A percentile compares a stretch with the other conserved stretches of the same genome.
Evolutionary conservation across 2,797 vertebrate genomes (phyloP).

Genomic region (Sebastes trivittatus): DNA sequence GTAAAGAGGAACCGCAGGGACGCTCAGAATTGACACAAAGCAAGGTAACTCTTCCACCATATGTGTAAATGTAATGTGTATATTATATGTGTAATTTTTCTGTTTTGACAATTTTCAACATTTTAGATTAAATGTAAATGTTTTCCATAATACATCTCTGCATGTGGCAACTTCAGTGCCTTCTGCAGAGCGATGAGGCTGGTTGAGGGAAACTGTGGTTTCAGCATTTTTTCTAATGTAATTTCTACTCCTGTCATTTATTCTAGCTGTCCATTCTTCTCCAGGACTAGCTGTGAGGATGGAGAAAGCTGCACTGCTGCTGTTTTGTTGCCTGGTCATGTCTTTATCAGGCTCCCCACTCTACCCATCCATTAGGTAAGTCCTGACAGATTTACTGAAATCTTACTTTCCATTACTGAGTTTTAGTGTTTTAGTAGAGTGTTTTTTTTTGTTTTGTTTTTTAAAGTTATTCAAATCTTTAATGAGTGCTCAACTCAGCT

Average conservation of each 20-base stretch:
- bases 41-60: slow-evolving; percentile 40
- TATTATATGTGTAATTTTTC: background rate
- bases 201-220: slow-evolving; percentile 52
- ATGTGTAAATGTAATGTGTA: background rate
- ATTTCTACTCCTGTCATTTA: slow-evolving; percentile 67
- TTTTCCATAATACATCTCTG: slow-evolving; percentile 4
- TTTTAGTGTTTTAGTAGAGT: background rate
- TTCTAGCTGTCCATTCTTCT: slow-evolving; percentile 51
- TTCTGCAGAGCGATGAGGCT: slow-evolving; percentile 46
- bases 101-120: background rate
- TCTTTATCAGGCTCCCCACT: slow-evolving; percentile 82
- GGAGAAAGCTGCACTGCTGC: slow-evolving; percentile 85
- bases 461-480: slow-evolving; percentile 2
- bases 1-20: slow-evolving; percentile 45
- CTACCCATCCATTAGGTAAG: slow-evolving; percentile 89
- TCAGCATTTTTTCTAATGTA: slow-evolving; percentile 69
- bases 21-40: slow-evolving; percentile 22
- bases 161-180: slow-evolving; percentile 38
- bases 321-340: slow-evolving; percentile 86
- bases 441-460: background rate
- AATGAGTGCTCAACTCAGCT: background rate
- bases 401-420: background rate
- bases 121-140: background rate
- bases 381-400: slow-evolving; percentile 11
- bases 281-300: slow-evolving; percentile 81